Evolutionary conservation across 2,888 invertebrate genomes (phyloP), one percentile per base, ranked within the genome.

Genomic region (Tetragnatha montana): DNA sequence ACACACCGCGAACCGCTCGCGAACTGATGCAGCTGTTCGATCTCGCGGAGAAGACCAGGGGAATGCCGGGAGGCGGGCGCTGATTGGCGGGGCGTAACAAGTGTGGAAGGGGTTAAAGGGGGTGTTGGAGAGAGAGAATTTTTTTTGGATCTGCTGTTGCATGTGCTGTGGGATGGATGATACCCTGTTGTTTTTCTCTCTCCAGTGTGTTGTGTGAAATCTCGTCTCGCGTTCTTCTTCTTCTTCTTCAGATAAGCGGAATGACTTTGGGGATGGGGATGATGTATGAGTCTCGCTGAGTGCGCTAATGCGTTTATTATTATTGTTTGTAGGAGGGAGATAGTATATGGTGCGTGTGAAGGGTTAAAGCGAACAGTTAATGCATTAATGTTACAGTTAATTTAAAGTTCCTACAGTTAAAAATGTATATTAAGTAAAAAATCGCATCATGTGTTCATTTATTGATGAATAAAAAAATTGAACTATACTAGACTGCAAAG

Each of bases 61-160:
- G 88, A 22, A 88, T 88, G 70, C 83, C 70, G 88, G 88, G 88
- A 88, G 79, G 73, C 68, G 73, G 50, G 51, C 83, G 83, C 83
- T 84, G 83, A 88, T 88, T 88, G 88, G 88, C 74, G 74, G n/a
- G 88, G 83, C 21, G 88, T 88, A 88, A 88, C 88, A 88, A 88
- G 88, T 88, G 88, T 88, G 79, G 73, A 83, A 79, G 88, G 82
- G 83, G 79, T 86, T 86, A 86, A 85, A 76, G 70, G 70, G 71
- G 74, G 81, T 21, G n/a, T n/a, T n/a, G 75, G 14, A n/a, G 47
- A 50, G 35, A 76, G 70, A 12, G 47, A 17, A 47, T 73, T 47
- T 73, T 86, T 80, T 79, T 14, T 79, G 21, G 21, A 17, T 60
- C 79, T 79, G 79, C 78, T 85, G 85, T 85, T 84, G 76, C 78